Conservation (phyloP, 2,797 vertebrate species). For the Myiotriccus ornatus region DNA sequence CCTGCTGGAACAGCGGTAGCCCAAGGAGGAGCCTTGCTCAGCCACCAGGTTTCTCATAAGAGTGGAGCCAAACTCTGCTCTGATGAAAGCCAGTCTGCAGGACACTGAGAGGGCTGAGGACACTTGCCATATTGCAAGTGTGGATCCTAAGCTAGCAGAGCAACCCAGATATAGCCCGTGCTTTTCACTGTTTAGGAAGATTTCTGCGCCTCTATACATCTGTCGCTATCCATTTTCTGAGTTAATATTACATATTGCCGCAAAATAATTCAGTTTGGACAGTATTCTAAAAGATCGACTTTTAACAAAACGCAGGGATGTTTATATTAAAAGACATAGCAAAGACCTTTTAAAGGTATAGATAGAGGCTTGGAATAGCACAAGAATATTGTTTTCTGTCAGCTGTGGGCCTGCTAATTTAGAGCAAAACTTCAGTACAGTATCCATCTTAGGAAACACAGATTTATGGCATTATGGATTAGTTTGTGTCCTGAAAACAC, state of each 20-base stretch:
- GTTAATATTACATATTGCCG: background rate
- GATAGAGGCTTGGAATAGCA: background rate
- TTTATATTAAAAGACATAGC: background rate
- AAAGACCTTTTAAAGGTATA: background rate
- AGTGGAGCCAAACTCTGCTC: background rate
- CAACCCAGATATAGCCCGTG: background rate
- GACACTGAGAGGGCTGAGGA: fast-evolving
- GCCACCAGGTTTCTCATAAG: background rate
- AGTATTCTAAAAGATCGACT: background rate
- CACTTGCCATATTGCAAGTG: background rate
- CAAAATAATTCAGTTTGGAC: background rate
- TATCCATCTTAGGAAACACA: background rate
- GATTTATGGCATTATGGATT: background rate
- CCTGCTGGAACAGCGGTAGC: background rate
- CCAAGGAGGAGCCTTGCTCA: background rate
- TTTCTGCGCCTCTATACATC: constrained; percentile 4
- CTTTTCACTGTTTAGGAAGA: background rate
- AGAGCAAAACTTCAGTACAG: background rate
- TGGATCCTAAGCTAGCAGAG: background rate
- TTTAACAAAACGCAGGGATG: background rate
- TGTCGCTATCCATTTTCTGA: background rate
- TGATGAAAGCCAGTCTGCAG: background rate
- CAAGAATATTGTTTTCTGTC: background rate
- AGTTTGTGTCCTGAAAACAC: background rate
- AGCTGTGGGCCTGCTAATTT: background rate